Conservation (phyloP, 2,113 vertebrate species). For the Cepphus grylle region DNA sequence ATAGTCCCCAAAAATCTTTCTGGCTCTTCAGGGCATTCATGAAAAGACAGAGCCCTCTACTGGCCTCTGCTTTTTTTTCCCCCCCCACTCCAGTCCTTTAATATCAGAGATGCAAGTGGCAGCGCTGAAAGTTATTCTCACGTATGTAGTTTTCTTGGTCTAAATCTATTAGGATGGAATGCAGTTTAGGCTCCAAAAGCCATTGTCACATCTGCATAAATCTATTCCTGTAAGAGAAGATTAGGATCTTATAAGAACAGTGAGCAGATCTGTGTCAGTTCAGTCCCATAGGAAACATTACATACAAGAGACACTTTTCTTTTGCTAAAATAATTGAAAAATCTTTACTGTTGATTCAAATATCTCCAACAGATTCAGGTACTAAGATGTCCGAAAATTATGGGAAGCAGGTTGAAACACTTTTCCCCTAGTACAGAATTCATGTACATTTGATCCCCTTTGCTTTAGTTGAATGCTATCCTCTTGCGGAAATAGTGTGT, state of each 20-base stretch:
- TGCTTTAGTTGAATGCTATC: background rate
- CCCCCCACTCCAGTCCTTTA: accelerated
- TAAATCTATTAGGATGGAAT: background rate
- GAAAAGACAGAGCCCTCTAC: conserved; percentile 40
- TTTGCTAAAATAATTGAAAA: background rate
- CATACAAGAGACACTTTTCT: background rate
- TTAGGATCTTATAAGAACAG: background rate
- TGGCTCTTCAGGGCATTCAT: background rate
- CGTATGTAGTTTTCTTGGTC: accelerated
- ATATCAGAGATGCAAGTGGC: accelerated
- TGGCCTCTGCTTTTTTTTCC: background rate
- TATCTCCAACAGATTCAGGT: background rate
- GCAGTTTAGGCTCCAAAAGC: background rate
- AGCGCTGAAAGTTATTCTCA: background rate
- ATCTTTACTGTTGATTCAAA: background rate
- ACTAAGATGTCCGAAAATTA: background rate
- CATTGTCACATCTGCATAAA: background rate
- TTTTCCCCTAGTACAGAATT: background rate
- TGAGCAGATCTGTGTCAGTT: background rate
- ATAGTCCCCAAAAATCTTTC: background rate
- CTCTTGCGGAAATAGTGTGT: background rate
- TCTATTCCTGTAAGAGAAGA: background rate
- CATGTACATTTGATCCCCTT: background rate
- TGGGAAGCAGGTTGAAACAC: background rate
- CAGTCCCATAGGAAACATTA: background rate